phyloP scores from a whole-genome alignment of 2,113 vertebrate species.

The Anas platyrhynchos region DNA sequence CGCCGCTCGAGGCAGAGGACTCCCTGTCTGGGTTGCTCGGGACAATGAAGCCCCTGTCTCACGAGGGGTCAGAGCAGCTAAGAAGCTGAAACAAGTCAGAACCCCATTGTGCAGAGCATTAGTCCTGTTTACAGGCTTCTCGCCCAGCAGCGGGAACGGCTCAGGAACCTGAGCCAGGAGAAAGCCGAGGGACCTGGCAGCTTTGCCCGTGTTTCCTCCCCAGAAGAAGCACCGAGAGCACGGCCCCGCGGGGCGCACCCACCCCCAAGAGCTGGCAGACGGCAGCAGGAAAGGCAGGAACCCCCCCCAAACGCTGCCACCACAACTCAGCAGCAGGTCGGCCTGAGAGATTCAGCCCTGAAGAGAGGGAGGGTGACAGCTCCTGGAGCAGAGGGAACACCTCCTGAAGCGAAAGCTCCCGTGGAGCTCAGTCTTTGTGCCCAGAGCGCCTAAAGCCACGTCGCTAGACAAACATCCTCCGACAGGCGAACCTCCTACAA shows the following conservation, averaged over 20 bases:
- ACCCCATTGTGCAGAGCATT: conserved; percentile 59
- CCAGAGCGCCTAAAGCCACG: conserved; percentile 15
- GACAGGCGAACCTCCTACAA: conserved; percentile 35
- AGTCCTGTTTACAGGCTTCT: conserved; percentile 43
- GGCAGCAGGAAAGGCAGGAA: neutral
- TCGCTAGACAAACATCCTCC: neutral
- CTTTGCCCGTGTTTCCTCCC: neutral
- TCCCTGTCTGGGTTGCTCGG: conserved; percentile 58
- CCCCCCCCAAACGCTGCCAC: neutral
- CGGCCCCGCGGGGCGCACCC: neutral
- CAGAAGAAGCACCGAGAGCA: neutral
- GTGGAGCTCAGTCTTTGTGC: conserved; percentile 9
- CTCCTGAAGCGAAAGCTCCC: neutral
- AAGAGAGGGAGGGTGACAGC: neutral
- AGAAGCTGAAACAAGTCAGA: conserved; percentile 72
- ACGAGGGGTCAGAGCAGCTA: conserved; percentile 67
- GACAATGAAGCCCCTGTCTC: conserved; percentile 80
- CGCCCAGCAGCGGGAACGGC: conserved; percentile 1
- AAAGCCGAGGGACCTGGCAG: neutral
- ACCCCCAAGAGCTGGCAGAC: neutral
- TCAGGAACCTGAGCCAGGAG: conserved; percentile 20
- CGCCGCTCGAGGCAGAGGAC: conserved; percentile 73
- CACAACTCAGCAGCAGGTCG: conserved; percentile 2
- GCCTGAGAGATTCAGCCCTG: neutral
- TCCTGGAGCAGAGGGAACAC: conserved; percentile 1